These are phyloP conservation scores for Corbicula japonica DNA, from an alignment of 2,888 invertebrate genomes.

Conservation along the genomic window DNA sequence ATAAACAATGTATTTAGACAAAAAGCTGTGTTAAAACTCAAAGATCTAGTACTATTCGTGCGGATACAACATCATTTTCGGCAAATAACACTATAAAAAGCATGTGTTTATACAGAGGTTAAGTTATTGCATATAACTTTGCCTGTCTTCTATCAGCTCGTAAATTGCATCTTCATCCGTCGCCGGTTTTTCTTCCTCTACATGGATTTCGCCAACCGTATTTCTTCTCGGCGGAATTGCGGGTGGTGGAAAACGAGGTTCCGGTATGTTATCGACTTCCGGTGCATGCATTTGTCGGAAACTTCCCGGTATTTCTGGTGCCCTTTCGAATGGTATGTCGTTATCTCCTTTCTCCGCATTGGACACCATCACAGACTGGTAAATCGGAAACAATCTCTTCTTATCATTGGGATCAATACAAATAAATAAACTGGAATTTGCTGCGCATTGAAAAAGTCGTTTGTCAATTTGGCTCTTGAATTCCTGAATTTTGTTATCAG, in stretches of 20 bases:
- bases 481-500: slow-evolving; percentile 16
- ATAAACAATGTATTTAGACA: too few species aligned
- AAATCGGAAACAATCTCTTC: slow-evolving; percentile 13
- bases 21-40: too few species aligned
- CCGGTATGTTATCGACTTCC: background rate
- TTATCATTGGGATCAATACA: slow-evolving; percentile 30
- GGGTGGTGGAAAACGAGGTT: too few species aligned
- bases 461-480: slow-evolving; percentile 28
- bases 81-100: too few species aligned
- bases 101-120: too few species aligned
- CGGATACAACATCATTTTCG: too few species aligned
- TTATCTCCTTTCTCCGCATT: background rate
- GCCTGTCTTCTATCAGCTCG: slow-evolving; percentile 6
- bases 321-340: slow-evolving; percentile 8
- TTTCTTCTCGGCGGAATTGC: slow-evolving; percentile 11
- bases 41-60: too few species aligned
- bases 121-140: too few species aligned
- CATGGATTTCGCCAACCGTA: background rate
- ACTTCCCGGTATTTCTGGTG: too few species aligned
- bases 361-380: slow-evolving; percentile 11
- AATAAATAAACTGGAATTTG: slow-evolving; percentile 23
- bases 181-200: background rate
- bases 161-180: slow-evolving; percentile 19
- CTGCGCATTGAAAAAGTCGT: slow-evolving; percentile 10
- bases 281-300: too few species aligned